Conservation (phyloP, 2,888 invertebrate species). For the Tenodera sinensis region DNA sequence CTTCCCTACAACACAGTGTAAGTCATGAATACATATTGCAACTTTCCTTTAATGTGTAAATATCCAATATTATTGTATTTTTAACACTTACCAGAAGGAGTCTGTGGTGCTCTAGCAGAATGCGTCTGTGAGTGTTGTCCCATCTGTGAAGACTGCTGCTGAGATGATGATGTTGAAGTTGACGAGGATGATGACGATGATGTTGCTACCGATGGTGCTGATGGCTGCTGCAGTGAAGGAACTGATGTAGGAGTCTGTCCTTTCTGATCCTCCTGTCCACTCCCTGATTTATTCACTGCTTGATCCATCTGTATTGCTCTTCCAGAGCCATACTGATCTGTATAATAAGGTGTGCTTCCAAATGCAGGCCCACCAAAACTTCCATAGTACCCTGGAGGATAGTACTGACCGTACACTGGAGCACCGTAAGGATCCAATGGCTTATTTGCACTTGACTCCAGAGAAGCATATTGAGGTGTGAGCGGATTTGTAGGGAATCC, state of each 20-base stretch:
- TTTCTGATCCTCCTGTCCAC: background rate
- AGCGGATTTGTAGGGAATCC: background rate
- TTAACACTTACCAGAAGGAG: background rate
- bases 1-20: too few relatives aligned
- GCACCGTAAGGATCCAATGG: slow-evolving; percentile 2
- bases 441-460: background rate
- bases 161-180: background rate
- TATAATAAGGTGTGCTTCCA: background rate
- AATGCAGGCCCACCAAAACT: background rate
- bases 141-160: background rate
- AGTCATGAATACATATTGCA: too few relatives aligned
- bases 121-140: slow-evolving; percentile 6
- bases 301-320: background rate
- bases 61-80: too few relatives aligned
- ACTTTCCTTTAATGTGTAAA: too few relatives aligned
- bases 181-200: background rate
- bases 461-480: background rate
- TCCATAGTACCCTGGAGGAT: slow-evolving; percentile 16
- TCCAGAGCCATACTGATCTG: slow-evolving; percentile 1
- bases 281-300: background rate
- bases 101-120: background rate
- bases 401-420: slow-evolving; percentile 9
- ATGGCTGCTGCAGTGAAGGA: slow-evolving; percentile 1
- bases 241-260: background rate
- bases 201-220: slow-evolving; percentile 6